Base-by-base conservation (phyloP, 2,888 invertebrate genomes). In the Aphidoletes aphidimyza region DNA sequence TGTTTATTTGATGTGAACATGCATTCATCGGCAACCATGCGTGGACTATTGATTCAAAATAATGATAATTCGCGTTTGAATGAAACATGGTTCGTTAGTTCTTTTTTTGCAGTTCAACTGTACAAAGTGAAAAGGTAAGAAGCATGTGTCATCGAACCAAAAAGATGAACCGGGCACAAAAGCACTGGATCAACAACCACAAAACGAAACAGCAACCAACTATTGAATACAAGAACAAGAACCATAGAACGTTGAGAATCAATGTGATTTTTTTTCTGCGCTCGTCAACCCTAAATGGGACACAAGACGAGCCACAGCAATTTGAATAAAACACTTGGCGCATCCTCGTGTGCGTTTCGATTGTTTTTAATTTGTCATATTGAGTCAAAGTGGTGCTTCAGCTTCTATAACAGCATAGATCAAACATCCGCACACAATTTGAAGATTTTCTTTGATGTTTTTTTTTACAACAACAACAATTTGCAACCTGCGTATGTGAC, bases 311-410 rank as follows among this genome's bases (percentile, higher is more conserved):
- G 34, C 14, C 0, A 30, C 69, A 69, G 69, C 69, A 69, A 69
- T 69, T 69, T 69, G 69, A 69, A 69, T 69, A 69, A 69, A 69
- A 30, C 69, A 69, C 69, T 69, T 69, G 69, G 69, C 69, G 69
- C 69, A 69, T 69, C 69, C 26, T 69, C 14, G 30, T 69, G 69
- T 69, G 69, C 69, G 69, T 69, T 69, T 69, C n/a, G 69, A 69
- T 69, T 69, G 69, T 69, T 69, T 69, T 69, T 69, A 69, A 69
- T 69, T 69, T 69, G 69, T 69, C 69, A 69, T 69, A 69, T 69
- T 69, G 69, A 69, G 11, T 17, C 30, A 14, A 69, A 69, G 30
- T 69, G 69, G 69, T 69, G 69, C 69, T 69, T 30, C 2, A 69
- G 69, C 69, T 69, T 14, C 14, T 30, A 30, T 30, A 69, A 69